Conservation (phyloP, 1,140 invertebrate species). For the Drosophila lowei region DNA sequence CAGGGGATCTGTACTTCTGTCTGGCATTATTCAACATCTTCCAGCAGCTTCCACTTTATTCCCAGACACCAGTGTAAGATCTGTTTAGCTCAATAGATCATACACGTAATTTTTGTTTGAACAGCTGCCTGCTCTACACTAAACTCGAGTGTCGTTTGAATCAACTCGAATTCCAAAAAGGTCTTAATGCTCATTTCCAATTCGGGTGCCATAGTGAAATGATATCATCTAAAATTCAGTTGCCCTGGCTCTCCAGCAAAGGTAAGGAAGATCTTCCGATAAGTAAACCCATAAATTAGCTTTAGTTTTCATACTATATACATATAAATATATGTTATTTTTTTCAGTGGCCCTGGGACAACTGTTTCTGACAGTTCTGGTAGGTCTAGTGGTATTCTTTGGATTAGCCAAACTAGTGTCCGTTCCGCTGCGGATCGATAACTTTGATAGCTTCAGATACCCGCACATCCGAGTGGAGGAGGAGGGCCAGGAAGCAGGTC, state of each 20-base stretch:
- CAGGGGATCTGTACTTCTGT: no score
- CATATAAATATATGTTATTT: neutral
- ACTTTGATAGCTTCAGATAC: slow-evolving; percentile 29
- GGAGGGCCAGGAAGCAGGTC: slow-evolving; percentile 20
- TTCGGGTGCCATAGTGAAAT: slow-evolving; percentile 30
- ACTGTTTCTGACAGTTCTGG: slow-evolving; percentile 12
- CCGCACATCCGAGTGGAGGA: neutral
- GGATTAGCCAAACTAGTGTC: slow-evolving; percentile 25
- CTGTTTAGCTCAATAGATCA: neutral
- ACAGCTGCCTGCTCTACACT: slow-evolving; percentile 19
- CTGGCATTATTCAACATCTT: neutral
- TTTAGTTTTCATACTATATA: neutral
- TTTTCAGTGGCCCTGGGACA: slow-evolving; percentile 17
- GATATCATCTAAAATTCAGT: neutral
- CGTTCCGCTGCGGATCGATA: slow-evolving; percentile 37
- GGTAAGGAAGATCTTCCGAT: neutral
- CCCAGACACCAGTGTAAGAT: slow-evolving; percentile 19
- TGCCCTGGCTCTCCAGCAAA: slow-evolving; percentile 8
- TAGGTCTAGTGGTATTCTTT: slow-evolving; percentile 22
- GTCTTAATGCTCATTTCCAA: slow-evolving; percentile 16
- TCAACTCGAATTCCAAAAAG: neutral
- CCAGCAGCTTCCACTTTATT: neutral
- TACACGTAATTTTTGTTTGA: slow-evolving; percentile 26
- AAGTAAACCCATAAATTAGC: no score
- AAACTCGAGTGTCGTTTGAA: neutral